phyloP scores from a whole-genome alignment of 2,797 vertebrate genomes.

The Natrix natrix region DNA sequence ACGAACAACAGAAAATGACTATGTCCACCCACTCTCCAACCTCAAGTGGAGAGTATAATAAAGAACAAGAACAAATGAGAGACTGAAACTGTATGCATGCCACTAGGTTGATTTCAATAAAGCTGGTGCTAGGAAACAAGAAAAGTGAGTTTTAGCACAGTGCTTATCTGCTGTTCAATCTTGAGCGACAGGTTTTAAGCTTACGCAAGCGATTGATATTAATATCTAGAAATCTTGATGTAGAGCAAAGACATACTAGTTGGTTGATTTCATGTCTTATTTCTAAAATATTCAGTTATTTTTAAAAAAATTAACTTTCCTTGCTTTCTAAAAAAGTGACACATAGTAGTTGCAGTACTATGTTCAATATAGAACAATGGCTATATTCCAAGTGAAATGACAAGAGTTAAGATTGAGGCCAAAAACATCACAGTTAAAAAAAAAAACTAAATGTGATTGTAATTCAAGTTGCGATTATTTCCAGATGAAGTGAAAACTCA shows the following conservation, averaged over 20 bases:
- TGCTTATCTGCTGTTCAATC: constrained; percentile 51
- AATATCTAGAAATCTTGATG: constrained; percentile 52
- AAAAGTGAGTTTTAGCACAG: constrained; percentile 56
- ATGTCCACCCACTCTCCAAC: not conserved
- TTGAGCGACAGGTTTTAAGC: constrained; percentile 33
- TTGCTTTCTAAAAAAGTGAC: constrained; percentile 15
- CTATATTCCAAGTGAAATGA: constrained; percentile 42
- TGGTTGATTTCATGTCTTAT: constrained; percentile 49
- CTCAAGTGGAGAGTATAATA: not conserved
- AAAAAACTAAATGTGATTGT: not conserved
- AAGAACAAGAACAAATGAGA: constrained; percentile 3
- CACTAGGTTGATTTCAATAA: constrained; percentile 50
- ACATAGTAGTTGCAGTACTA: constrained; percentile 12
- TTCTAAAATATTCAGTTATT: constrained; percentile 47
- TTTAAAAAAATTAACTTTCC: constrained; percentile 58
- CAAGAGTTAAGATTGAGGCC: constrained; percentile 45
- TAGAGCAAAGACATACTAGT: constrained; percentile 49
- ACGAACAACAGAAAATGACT: not conserved
- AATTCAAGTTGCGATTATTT: constrained; percentile 63
- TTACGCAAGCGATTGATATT: constrained; percentile 53
- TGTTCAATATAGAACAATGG: constrained; percentile 43
- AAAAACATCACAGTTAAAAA: constrained; percentile 40
- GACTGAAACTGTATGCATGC: not conserved
- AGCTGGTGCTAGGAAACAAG: constrained; percentile 38
- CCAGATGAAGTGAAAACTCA: constrained; percentile 38